phyloP scores from a whole-genome alignment of 2,797 vertebrate genomes.

The Acanthis flammea region DNA sequence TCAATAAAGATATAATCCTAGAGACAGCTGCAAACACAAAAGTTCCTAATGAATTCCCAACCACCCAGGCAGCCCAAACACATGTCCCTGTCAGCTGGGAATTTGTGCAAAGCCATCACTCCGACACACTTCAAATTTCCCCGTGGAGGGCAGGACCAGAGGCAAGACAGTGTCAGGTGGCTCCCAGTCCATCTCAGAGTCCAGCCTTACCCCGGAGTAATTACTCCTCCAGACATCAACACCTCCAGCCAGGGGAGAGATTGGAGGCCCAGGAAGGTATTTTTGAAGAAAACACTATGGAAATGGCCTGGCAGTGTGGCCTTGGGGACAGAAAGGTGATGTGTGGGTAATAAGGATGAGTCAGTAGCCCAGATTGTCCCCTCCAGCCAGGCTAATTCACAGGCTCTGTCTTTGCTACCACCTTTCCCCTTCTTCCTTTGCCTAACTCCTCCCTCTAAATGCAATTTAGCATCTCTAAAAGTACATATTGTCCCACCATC shows the following conservation, averaged over 20 bases:
- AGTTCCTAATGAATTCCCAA: conserved; percentile 71
- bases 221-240: background rate
- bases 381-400: background rate
- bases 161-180: background rate
- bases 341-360: background rate
- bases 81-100: conserved; percentile 21
- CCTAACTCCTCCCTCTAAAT: background rate
- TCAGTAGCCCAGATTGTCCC: background rate
- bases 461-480: background rate
- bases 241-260: background rate
- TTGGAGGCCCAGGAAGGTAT: background rate
- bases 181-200: background rate
- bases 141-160: background rate
- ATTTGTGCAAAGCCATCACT: conserved; percentile 48
- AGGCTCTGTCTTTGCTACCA: background rate
- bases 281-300: background rate
- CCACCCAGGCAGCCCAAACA: conserved; percentile 54
- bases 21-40: conserved; percentile 68
- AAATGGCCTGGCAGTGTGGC: background rate
- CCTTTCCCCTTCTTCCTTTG: background rate
- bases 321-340: background rate
- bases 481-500: background rate
- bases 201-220: background rate
- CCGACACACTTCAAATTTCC: conserved; percentile 47
- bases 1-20: conserved; percentile 74